Evolutionary conservation across 1,140 invertebrate genomes (phyloP).

Genomic region (Brachionus paranguensis): DNA sequence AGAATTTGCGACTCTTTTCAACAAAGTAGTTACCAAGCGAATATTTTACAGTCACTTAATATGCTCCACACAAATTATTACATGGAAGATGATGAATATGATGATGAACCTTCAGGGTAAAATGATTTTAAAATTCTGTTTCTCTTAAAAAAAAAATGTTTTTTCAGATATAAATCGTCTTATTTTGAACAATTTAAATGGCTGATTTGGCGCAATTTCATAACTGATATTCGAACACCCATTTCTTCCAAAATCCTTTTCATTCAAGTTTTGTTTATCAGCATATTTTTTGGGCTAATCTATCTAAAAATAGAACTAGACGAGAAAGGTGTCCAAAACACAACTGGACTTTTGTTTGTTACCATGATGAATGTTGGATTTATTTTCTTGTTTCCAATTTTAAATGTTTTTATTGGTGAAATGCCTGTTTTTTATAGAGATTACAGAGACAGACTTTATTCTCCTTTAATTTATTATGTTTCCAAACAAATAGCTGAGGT

Average conservation of each 20-base stretch:
- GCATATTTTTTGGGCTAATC: constrained; percentile 31
- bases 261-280: constrained; percentile 30
- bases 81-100: not conserved
- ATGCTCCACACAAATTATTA: not conserved
- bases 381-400: constrained; percentile 50
- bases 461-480: constrained; percentile 67
- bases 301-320: constrained; percentile 20
- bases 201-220: constrained; percentile 34
- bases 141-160: not conserved
- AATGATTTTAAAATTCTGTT: not conserved
- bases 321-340: constrained; percentile 29
- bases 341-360: constrained; percentile 17
- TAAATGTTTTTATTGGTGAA: constrained; percentile 47
- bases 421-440: constrained; percentile 73
- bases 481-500: constrained; percentile 13
- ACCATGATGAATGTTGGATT: constrained; percentile 70
- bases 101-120: not conserved
- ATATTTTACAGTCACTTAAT: constrained; percentile 37
- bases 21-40: not conserved
- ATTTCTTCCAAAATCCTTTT: not conserved
- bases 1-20: constrained; percentile 42
- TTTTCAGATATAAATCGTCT: not conserved
- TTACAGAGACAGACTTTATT: constrained; percentile 69
- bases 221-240: not conserved
- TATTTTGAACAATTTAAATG: constrained; percentile 37